Evolutionary conservation across 2,113 vertebrate species (phyloP).

Genomic region (Morphnarchus princeps): DNA sequence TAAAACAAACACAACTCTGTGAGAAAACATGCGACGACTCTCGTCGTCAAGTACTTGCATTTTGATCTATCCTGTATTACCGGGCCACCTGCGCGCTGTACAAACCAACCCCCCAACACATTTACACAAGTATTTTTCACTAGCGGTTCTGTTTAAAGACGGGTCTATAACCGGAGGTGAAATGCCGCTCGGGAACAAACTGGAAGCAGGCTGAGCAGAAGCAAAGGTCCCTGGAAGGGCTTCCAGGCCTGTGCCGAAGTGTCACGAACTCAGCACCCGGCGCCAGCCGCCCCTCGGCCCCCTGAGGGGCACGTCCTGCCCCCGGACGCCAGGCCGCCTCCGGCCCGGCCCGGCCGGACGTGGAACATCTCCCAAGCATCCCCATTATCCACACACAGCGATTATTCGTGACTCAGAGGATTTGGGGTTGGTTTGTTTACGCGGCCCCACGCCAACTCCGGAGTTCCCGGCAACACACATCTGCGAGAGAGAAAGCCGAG

Average conservation of each 20-base stretch:
- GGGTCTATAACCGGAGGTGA: background rate
- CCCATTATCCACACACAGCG: background rate
- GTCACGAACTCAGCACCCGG: background rate
- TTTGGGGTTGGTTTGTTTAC: background rate
- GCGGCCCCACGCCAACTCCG: constrained; percentile 16
- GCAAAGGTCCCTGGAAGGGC: background rate
- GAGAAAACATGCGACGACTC: background rate
- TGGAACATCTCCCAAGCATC: background rate
- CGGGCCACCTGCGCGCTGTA: background rate
- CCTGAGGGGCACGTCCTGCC: background rate
- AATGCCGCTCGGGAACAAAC: background rate
- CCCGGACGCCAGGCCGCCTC: background rate
- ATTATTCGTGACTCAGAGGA: constrained; percentile 29
- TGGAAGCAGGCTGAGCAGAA: background rate
- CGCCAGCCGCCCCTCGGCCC: background rate
- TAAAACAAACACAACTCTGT: background rate
- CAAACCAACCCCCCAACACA: background rate
- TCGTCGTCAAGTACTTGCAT: background rate
- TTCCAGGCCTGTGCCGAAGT: constrained; percentile 1
- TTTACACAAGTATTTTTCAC: background rate
- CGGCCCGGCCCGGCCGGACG: background rate
- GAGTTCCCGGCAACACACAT: constrained; percentile 2
- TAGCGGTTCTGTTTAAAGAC: background rate
- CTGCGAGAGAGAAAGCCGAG: background rate
- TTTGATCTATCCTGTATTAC: background rate